Evolutionary conservation across 2,888 invertebrate genomes (phyloP), one percentile per base, ranked within the genome.

Genomic region (Campoletis raptor): DNA sequence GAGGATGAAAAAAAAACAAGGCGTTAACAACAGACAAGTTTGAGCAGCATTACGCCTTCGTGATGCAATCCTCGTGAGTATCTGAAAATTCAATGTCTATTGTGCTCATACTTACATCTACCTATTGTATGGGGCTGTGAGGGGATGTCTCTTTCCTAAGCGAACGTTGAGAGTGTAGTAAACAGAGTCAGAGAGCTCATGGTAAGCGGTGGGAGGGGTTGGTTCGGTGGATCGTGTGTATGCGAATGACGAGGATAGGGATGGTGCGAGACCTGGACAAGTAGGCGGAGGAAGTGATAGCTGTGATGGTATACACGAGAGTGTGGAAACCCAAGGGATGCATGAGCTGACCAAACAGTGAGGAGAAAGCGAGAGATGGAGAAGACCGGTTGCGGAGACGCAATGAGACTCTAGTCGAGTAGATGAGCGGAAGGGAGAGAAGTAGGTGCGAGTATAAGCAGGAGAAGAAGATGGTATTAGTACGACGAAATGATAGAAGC

Each of bases 131-230:
- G 85, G 87, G 84, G 88, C 89, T 88, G 87, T 85, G 88, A 89
- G 90, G 90, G 91, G 91, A 90, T 90, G 92, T 92, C 92, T 91
- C 91, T 82, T 91, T 90, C 90, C 92, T 92, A 93, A 93, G 93
- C 93, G 92, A 91, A 91, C 92, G 91, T 92, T 92, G 93, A 93
- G 93, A 79, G 85, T 81, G 86, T 82, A 88, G 86, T 82, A 69
- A 87, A 86, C 81, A 86, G 74, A 79, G 79, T 78, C 69, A 72
- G 80, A 69, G 86, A 73, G 77, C 64, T 66, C 66, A 52, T 48
- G 66, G 73, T 74, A 73, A 81, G 52, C 66, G 42, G 52, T 18
- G 40, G 40, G 21, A 42, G 57, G 69, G 54, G 21, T 82, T 54
- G 42, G 77, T 83, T 81, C 83, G 74, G 81, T 21, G 78, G 77